Percentiles rank a stretch among this genome's conserved stretches.
phyloP scores from a whole-genome alignment of 2,113 vertebrate genomes.

The Saccopteryx bilineata region DNA sequence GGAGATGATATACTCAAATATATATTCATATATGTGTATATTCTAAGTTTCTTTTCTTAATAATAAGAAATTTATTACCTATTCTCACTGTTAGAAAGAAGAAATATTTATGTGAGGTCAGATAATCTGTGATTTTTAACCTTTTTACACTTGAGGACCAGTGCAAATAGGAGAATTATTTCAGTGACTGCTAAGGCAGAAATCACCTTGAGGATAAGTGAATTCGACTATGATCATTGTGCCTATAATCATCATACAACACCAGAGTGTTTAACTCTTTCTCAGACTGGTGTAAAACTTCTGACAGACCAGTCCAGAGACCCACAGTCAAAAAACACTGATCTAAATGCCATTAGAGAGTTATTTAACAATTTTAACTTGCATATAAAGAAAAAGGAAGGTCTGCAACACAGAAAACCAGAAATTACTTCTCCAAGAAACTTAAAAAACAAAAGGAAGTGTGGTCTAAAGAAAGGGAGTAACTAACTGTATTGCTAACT shows the following conservation, averaged over 20 bases:
- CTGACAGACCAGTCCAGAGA: too few species aligned
- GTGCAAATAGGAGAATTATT: too few species aligned
- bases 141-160: too few species aligned
- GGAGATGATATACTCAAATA: neutral
- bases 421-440: neutral
- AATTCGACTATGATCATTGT: too few species aligned
- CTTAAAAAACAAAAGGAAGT: neutral
- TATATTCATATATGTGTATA: neutral
- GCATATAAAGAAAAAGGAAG: neutral
- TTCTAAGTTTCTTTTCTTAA: neutral
- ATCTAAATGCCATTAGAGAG: neutral
- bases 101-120: neutral
- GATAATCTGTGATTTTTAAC: neutral
- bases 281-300: too few species aligned
- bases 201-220: too few species aligned
- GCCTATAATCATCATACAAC: too few species aligned
- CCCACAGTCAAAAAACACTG: too few species aligned
- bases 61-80: neutral
- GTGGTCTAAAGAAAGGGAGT: neutral
- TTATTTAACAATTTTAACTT: neutral
- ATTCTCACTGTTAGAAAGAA: neutral
- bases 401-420: neutral
- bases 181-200: too few species aligned
- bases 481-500: neutral
- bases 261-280: too few species aligned